Evolutionary conservation across 2,797 vertebrate species (phyloP).

Genomic region (Melanotaenia boesemani): DNA sequence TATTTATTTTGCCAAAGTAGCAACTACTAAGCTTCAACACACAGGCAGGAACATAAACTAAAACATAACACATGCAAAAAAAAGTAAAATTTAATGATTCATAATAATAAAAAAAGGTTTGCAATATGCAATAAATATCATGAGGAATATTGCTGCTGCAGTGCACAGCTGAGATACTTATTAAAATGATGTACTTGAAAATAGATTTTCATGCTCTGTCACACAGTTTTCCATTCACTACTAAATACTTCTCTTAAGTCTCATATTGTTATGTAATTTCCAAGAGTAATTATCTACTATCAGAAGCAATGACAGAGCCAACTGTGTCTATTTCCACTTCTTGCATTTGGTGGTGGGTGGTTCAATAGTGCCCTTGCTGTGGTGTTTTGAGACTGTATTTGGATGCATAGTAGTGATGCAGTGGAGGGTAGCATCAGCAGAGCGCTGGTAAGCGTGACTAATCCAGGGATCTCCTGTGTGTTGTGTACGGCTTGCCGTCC

Average conservation of each 20-base stretch:
- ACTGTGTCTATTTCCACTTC: conserved; percentile 32
- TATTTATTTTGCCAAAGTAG: not conserved
- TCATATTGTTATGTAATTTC: conserved; percentile 23
- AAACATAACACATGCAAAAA: not conserved
- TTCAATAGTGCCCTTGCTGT: conserved; percentile 36
- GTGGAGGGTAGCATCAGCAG: conserved; percentile 50
- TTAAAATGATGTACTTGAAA: conserved; percentile 3
- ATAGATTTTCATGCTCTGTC: conserved; percentile 8
- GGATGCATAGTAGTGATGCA: conserved; percentile 57
- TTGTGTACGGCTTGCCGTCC: conserved; percentile 61
- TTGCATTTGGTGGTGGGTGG: conserved; percentile 7
- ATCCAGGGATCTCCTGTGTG: conserved; percentile 73
- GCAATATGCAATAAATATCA: not conserved
- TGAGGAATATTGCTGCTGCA: not conserved
- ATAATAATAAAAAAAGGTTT: not conserved
- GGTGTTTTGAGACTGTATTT: conserved; percentile 57
- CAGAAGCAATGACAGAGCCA: conserved; percentile 12
- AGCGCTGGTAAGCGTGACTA: conserved; percentile 66
- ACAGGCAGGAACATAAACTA: not conserved
- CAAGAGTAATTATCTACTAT: conserved; percentile 27
- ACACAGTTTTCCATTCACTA: conserved; percentile 10
- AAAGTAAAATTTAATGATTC: no score
- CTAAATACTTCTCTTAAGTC: not conserved
- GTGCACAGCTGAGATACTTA: not conserved
- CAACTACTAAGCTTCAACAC: not conserved